These are phyloP conservation scores for Dunckerocampus dactyliophorus DNA, from an alignment of 2,113 vertebrate species.

Conservation along the genomic window DNA sequence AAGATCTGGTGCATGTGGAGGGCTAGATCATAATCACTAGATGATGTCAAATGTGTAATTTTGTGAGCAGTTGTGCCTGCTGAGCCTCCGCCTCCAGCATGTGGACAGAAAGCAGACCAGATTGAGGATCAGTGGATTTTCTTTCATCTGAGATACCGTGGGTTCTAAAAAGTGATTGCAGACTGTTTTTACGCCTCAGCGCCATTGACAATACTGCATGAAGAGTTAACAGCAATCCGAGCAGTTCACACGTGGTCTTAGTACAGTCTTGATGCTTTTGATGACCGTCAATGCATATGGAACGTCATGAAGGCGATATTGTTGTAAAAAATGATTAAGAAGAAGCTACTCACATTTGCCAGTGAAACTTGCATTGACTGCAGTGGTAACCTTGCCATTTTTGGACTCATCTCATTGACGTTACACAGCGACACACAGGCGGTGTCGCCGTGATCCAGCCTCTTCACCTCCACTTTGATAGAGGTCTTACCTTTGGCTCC, in stretches of 20 bases:
- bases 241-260: slow-evolving; percentile 1
- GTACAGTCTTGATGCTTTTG: neutral
- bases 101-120: slow-evolving; percentile 5
- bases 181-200: neutral
- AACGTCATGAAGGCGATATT: neutral
- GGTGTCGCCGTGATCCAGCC: slow-evolving; percentile 68
- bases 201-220: neutral
- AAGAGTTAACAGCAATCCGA: neutral
- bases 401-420: slow-evolving; percentile 51
- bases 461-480: slow-evolving; percentile 65
- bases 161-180: slow-evolving; percentile 1
- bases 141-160: slow-evolving; percentile 1
- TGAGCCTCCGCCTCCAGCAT: neutral
- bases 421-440: slow-evolving; percentile 55
- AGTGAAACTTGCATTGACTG: slow-evolving; percentile 70
- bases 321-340: neutral
- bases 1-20: neutral
- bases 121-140: neutral
- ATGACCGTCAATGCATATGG: neutral
- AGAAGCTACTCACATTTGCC: slow-evolving; percentile 57
- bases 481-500: slow-evolving; percentile 13
- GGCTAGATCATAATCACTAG: neutral
- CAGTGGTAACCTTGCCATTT: slow-evolving; percentile 49
- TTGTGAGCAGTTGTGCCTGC: slow-evolving; percentile 1
- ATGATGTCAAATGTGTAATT: neutral